Base-by-base conservation (phyloP, 2,888 invertebrate species). In the Frankliniella fusca region DNA sequence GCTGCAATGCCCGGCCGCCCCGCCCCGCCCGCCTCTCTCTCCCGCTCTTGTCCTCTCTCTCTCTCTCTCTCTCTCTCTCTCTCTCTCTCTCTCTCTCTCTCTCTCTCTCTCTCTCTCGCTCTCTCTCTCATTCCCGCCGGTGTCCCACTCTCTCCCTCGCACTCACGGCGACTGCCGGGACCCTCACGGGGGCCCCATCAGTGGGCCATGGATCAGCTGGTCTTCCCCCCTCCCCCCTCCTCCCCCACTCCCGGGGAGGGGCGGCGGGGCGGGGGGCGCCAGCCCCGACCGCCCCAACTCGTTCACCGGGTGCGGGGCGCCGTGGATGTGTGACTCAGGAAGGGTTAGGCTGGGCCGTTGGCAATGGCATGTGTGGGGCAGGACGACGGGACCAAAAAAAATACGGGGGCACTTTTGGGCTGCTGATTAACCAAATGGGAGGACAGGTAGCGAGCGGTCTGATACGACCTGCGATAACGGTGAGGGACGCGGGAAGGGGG, bases 171-270 rank as follows among this genome's bases (percentile, higher is more conserved):
- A 20, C 54, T 54, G 18, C 54, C 54, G 54, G 54, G 54, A 20
- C 20, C 12, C 54, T 54, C 54, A 54, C 54, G 54, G 54, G 54
- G 70, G 70, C 70, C 70, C 70, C 70, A 76, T 76, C 70, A 76
- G 70, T 76, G 70, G 70, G 70, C 70, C 70, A 76, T 76, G 70
- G 70, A 76, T 76, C 70, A 76, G 70, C 70, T 76, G 70, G 70
- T 76, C 70, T 76, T 12, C 23, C 23, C 27, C 23, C 70, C 10
- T 23, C 23, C 70, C 70, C 27, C 70, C 10, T 12, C 27, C 23
- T 9, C 23, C 23, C 70, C 70, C 27, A n/a, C n/a, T n/a, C n/a
- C n/a, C 23, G 70, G 23, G 10, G 61, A 18, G 61, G 61, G 5
- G 61, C 12, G 15, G 20, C 61, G 7, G 15, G 61, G 11, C 61